Evolutionary conservation across 2,797 vertebrate genomes (phyloP).

Genomic region (Mus caroli): DNA sequence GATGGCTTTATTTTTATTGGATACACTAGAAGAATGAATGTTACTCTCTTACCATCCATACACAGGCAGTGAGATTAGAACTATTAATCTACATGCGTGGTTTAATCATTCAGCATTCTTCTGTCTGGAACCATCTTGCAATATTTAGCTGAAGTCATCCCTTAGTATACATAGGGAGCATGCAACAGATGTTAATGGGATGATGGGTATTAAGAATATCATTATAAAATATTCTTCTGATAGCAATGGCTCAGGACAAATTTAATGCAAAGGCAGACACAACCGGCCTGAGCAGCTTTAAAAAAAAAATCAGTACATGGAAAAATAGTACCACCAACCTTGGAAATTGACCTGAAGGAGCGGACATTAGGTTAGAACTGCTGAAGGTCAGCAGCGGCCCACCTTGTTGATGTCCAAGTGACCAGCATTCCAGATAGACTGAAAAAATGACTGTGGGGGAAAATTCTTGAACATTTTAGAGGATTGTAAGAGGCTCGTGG

Average conservation of each 20-base stretch:
- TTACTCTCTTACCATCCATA: slow-evolving; percentile 90
- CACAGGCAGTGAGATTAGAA: slow-evolving; percentile 92
- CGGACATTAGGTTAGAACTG: slow-evolving; percentile 91
- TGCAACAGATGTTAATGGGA: slow-evolving; percentile 88
- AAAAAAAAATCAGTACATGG: slow-evolving; percentile 92
- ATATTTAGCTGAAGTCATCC: slow-evolving; percentile 77
- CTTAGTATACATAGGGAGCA: slow-evolving; percentile 84
- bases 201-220: slow-evolving; percentile 94
- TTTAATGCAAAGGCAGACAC: slow-evolving; percentile 98
- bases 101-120: slow-evolving; percentile 80
- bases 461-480: slow-evolving; percentile 89
- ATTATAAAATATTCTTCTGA: slow-evolving; percentile 96
- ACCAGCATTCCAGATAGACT: slow-evolving; percentile 93
- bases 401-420: slow-evolving; percentile 93
- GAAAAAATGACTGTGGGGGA: slow-evolving; percentile 90
- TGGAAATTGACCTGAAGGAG: slow-evolving; percentile 93
- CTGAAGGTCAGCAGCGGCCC: slow-evolving; percentile 91
- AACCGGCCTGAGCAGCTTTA: slow-evolving; percentile 95
- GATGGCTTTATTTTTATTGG: slow-evolving; percentile 85
- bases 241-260: slow-evolving; percentile 95
- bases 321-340: slow-evolving; percentile 98
- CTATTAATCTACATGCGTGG: slow-evolving; percentile 88
- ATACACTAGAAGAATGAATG: slow-evolving; percentile 85
- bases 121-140: slow-evolving; percentile 74
- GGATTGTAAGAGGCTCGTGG: slow-evolving; percentile 75